Evolutionary conservation across 2,113 vertebrate species (phyloP), one percentile per base, ranked within the genome.

Genomic region (Sus scrofa): DNA sequence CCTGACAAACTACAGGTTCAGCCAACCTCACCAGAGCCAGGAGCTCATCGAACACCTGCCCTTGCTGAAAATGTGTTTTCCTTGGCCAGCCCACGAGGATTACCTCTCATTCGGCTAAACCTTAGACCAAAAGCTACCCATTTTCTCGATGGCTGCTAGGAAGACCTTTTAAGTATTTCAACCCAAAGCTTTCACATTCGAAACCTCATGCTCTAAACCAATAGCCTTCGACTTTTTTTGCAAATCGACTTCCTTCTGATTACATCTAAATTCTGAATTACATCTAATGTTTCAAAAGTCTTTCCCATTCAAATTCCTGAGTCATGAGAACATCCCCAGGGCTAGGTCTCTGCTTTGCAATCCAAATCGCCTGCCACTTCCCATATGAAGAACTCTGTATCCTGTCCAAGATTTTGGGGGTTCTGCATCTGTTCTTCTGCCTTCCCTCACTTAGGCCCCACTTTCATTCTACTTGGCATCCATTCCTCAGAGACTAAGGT

Each of bases 201-300:
- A 74, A 91, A 71, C 44, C 22, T 91, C 73, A 50, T 22, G 20
- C n/a, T 65, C 20, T 81, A 74, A 73, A 30, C 34, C 65, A 82
- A 22, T 39, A 73, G 30, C 22, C 58, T 82, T 63, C 24, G 30
- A 65, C 15, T 27, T 56, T 95, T 67, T 95, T 73, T 65, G 52
- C 44, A 12, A 58, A 24, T 56, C 30, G 14, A 89, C 79, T 89
- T 86, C 71, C 27, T 93, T 70, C 30, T 9, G 13, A 63, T 50
- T 58, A 44, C 85, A 73, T 19, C 60, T 88, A 92, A 93, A n/a
- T 86, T 74, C 84, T 85, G 27, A 89, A 30, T 56, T 71, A 71
- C 78, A 54, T 88, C 9, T 16, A 1, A 58, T 77, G 54, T 71
- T 89, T 86, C 56, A 18, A 32, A 89, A 79, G 34, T 26, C 52